Evolutionary conservation across 1,140 invertebrate genomes (phyloP).

Genomic region (Zaprionus capensis): DNA sequence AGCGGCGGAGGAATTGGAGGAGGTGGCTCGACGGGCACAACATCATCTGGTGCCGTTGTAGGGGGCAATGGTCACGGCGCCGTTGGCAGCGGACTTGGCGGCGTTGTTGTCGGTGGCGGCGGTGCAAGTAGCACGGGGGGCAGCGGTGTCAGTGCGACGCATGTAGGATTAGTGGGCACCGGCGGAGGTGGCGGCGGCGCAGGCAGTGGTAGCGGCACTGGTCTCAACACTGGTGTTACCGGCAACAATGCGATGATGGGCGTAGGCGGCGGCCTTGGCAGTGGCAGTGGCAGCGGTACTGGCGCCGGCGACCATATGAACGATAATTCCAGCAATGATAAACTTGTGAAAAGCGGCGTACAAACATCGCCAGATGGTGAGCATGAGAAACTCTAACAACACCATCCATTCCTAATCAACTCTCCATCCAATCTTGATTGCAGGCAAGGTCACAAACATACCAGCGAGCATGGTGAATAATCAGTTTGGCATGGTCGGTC

Average conservation of each 20-base stretch:
- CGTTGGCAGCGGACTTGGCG: slow-evolving; percentile 66
- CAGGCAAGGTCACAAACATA: slow-evolving; percentile 98
- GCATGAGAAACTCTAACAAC: neutral
- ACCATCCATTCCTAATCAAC: neutral
- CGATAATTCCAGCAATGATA: slow-evolving; percentile 84
- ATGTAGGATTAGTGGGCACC: slow-evolving; percentile 70
- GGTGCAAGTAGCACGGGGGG: slow-evolving; percentile 71
- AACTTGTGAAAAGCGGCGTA: slow-evolving; percentile 91
- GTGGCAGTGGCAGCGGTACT: slow-evolving; percentile 48
- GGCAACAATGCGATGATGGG: slow-evolving; percentile 75
- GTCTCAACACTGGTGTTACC: slow-evolving; percentile 75
- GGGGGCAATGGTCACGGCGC: slow-evolving; percentile 69
- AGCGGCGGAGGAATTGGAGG: slow-evolving; percentile 64
- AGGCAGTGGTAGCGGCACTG: slow-evolving; percentile 82
- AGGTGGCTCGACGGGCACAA: slow-evolving; percentile 48
- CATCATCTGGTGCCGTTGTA: slow-evolving; percentile 59
- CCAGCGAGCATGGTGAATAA: slow-evolving; percentile 99
- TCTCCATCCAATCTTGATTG: slow-evolving; percentile 43
- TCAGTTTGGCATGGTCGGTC: slow-evolving; percentile 99
- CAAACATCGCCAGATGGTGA: slow-evolving; percentile 96
- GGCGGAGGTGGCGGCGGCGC: slow-evolving; percentile 77
- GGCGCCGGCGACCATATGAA: slow-evolving; percentile 74
- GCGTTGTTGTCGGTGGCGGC: slow-evolving; percentile 75
- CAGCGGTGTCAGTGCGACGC: slow-evolving; percentile 72
- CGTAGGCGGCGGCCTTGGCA: slow-evolving; percentile 70